Base-by-base conservation (phyloP, 2,888 invertebrate species). In the Hemaris fuciformis region DNA sequence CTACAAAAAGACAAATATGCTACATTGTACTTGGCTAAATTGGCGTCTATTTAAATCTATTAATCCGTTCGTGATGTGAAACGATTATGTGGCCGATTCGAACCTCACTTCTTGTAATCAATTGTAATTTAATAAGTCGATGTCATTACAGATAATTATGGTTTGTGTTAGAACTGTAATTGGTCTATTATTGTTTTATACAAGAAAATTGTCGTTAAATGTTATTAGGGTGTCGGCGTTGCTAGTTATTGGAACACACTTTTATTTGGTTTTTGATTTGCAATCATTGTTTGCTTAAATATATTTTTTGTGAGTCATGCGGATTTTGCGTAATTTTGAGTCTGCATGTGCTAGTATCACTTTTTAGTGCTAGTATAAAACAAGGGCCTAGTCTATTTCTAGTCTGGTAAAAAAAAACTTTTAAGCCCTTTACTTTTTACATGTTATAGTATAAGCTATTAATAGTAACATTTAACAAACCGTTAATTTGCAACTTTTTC, bases 101-200 rank as follows among this genome's bases (percentile, higher is more conserved):
- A 79, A 82, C 83, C 84, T 81, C 75, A 80, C 81, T 85, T 84
- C 87, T 82, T 75, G 81, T 86, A 86, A 86, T 88, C 84, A 84
- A 83, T 86, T 85, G 80, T 79, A 79, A 75, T 79, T 81, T 87
- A 84, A 84, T 84, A 81, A 87, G 82, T 88, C 89, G 89, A 89
- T 86, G 84, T 76, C 73, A 87, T 88, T 88, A 85, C 38, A 75
- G 71, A 79, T 87, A 89, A 90, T 90, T 81, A 83, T 68, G 65
- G 76, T 86, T 91, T 88, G 83, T 79, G 77, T 87, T 87, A 85
- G 83, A 81, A 73, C 74, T 73, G 68, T 88, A 89, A 89, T 88
- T 80, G 85, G 74, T 64, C 70, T 43, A 70, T 77, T 74, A 80
- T 85, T 84, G 80, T 3, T 41, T 57, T 48, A 48, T 41, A 23